Base-by-base conservation (phyloP, 1,140 invertebrate genomes). In the Coboldia fuscipes region DNA sequence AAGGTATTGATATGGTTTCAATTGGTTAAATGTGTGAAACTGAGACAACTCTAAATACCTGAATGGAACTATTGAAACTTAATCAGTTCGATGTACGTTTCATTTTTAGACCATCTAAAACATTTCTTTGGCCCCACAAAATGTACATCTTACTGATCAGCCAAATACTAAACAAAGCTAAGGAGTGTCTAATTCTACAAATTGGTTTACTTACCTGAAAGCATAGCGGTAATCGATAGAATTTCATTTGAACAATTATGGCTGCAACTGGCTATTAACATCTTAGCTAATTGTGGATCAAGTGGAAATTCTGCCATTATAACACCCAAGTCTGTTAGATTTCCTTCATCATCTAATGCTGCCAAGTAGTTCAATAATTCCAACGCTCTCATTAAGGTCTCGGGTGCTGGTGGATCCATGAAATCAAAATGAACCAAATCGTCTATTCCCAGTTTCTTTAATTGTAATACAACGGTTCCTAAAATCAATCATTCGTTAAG, bases 351-450 rank as follows among this genome's bases (percentile, higher is more conserved):
- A 46, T 99, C 93, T 41, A 56, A 37, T 18, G 53, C 53, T 14
- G 85, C 88, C 34, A 99, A 61, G 56, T 99, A 99, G 62, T 99
- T 98, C 8, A 99, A 63, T 33, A 98, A 61, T 63, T 99, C 96
- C 34, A 99, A 56, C 2, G 96, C 94, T 54, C 94, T 62, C 94
- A 99, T 99, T n/a, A 99, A 61, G 0, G 96, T 98, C 68, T 99
- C 94, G 0, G 96, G 96, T n/a, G 96, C 96, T 16, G 94, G 94
- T 13, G 94, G 94, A 65, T 99, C 94, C 94, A 99, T 98, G 57
- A 98, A 99, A 61, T 99, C 94, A 61, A 99, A 99, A 58, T 98
- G 94, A 22, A 99, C 94, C 44, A 99, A 62, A 65, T 99, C 96
- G 54, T 98, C 92, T 45, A 99, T 98, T 41, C 96, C 96, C 23